phyloP scores from a whole-genome alignment of 2,113 vertebrate species.

The Tauraco erythrolophus region DNA sequence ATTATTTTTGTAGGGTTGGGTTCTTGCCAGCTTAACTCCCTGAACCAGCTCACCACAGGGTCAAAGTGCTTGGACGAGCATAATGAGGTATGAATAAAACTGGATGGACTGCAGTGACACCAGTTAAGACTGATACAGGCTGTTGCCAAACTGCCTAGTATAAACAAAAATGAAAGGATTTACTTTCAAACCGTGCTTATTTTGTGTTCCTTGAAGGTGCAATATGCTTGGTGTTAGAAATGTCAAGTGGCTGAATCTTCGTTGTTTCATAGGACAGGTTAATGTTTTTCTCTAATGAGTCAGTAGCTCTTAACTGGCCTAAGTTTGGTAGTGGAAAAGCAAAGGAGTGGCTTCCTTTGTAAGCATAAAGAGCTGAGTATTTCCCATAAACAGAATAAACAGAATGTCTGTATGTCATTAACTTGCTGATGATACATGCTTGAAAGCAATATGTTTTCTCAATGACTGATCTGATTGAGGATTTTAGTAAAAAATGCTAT shows the following conservation, averaged over 20 bases:
- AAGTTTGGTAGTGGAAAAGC: slow-evolving; percentile 49
- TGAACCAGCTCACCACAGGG: neutral
- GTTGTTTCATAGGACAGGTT: slow-evolving; percentile 44
- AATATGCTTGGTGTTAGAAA: slow-evolving; percentile 52
- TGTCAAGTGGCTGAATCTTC: slow-evolving; percentile 64
- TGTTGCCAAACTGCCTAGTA: neutral
- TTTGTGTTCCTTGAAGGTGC: slow-evolving; percentile 29
- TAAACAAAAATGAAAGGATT: neutral
- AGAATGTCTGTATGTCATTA: neutral
- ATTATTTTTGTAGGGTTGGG: slow-evolving; percentile 32
- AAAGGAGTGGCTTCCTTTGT: neutral
- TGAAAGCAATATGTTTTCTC: neutral
- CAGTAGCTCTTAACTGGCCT: slow-evolving; percentile 48
- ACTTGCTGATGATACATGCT: neutral
- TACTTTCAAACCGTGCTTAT: neutral
- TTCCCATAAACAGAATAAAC: neutral
- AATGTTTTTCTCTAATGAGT: slow-evolving; percentile 62
- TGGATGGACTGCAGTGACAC: neutral
- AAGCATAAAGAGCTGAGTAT: neutral
- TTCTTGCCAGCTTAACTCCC: slow-evolving; percentile 20
- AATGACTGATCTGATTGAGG: neutral
- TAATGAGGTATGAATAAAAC: neutral
- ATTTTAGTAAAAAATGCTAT: neutral
- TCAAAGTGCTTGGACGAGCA: neutral
- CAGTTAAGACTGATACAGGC: neutral